Evolutionary conservation across 2,888 invertebrate species (phyloP).

Genomic region (Nomada goodeniana): DNA sequence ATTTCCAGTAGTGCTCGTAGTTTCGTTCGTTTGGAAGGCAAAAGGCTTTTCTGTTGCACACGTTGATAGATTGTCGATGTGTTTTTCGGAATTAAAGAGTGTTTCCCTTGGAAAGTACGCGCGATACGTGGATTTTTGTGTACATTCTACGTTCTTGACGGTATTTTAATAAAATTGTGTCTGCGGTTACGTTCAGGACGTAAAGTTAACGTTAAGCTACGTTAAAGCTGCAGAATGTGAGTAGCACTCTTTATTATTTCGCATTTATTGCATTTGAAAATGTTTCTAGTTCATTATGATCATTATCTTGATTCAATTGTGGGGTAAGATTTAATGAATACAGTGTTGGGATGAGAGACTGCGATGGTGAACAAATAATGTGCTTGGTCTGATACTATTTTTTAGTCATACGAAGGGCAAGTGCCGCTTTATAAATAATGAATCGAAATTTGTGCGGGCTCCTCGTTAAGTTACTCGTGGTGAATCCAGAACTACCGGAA

Average conservation of each 20-base stretch:
- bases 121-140: background rate
- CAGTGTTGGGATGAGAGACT: background rate
- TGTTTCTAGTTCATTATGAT: background rate
- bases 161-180: slow-evolving; percentile 5
- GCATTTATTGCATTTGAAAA: background rate
- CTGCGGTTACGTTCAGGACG: background rate
- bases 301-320: background rate
- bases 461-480: slow-evolving; percentile 28
- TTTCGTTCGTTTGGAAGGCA: background rate
- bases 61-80: background rate
- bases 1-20: background rate
- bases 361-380: background rate
- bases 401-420: background rate
- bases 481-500: slow-evolving; percentile 10
- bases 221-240: background rate
- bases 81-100: slow-evolving; percentile 1
- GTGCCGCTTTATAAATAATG: slow-evolving; percentile 14
- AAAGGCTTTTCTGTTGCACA: background rate
- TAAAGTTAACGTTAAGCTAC: background rate
- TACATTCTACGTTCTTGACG: background rate
- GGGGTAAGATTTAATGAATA: background rate
- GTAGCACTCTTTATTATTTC: slow-evolving; percentile 15
- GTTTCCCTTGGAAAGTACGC: background rate
- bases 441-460: slow-evolving; percentile 38
- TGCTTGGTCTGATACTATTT: background rate